Conservation (phyloP, 2,113 vertebrate species). For the Cacatua alba region DNA sequence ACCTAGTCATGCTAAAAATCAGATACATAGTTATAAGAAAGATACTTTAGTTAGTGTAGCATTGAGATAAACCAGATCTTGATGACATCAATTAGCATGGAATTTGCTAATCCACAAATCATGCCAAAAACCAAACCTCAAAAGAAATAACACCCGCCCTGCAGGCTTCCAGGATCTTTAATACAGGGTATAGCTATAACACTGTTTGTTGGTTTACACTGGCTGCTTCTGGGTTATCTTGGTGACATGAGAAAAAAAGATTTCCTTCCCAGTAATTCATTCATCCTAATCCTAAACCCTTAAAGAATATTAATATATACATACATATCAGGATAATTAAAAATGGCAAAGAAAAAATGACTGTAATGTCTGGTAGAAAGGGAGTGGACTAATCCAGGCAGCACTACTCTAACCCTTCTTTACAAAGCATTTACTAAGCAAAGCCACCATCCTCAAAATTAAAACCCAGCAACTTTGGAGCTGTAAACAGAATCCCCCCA, state of each 20-base stretch:
- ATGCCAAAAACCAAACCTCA: background rate
- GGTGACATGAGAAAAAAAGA: background rate
- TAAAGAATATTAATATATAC: background rate
- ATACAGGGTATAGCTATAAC: background rate
- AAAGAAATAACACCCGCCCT: background rate
- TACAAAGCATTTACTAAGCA: conserved; percentile 29
- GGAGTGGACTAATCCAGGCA: background rate
- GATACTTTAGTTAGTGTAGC: background rate
- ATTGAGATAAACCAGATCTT: background rate
- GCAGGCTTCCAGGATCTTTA: background rate
- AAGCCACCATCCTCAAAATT: background rate
- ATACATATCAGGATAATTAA: background rate
- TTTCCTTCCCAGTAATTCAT: background rate
- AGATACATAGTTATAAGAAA: background rate
- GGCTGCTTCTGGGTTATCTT: background rate
- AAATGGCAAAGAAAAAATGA: background rate
- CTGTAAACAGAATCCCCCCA: conserved; percentile 21
- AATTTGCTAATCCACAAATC: background rate
- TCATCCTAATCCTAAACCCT: background rate
- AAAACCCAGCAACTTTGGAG: background rate
- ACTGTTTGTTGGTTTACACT: background rate
- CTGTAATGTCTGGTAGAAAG: background rate
- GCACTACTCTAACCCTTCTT: background rate
- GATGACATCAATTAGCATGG: background rate
- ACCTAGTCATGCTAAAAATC: background rate